Evolutionary conservation across 2,797 vertebrate species (phyloP).

Genomic region (Martes flavigula): DNA sequence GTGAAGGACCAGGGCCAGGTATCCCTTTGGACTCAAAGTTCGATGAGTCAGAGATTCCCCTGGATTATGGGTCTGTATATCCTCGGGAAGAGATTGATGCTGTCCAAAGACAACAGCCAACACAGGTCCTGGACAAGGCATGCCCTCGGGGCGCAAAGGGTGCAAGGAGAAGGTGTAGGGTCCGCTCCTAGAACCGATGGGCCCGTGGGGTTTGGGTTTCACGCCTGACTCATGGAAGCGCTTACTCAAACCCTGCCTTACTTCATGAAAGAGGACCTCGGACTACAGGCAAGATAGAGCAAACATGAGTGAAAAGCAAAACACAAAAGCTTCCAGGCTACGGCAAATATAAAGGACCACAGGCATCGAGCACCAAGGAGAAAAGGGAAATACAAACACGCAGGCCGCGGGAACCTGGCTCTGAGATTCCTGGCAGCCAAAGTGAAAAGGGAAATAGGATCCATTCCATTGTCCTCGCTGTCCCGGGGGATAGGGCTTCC

Average conservation of each 20-base stretch:
- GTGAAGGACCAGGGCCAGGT: not conserved
- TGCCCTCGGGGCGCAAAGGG: accelerated
- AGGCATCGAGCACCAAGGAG: not conserved
- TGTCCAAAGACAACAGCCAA: accelerated
- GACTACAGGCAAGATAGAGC: no score
- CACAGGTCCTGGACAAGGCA: accelerated
- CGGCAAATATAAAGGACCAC: accelerated
- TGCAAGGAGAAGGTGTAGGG: accelerated
- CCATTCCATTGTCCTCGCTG: accelerated
- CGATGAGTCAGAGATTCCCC: not conserved
- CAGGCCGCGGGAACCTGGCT: not conserved
- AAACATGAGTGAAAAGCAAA: not conserved
- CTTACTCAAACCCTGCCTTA: not conserved
- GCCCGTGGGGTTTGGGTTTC: not conserved
- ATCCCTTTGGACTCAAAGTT: not conserved
- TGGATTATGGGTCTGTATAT: accelerated
- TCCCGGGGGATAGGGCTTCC: not conserved
- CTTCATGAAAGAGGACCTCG: not conserved
- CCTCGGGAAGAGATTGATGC: not conserved
- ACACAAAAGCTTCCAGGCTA: not conserved
- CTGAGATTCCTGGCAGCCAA: not conserved
- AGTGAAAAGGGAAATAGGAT: slow-evolving; percentile 30
- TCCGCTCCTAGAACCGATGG: no score
- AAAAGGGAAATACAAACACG: not conserved
- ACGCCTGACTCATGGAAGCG: not conserved